These are phyloP conservation scores for Scomberomorus guttatus DNA, from an alignment of 2,797 vertebrate genomes.

Conservation along the genomic window DNA sequence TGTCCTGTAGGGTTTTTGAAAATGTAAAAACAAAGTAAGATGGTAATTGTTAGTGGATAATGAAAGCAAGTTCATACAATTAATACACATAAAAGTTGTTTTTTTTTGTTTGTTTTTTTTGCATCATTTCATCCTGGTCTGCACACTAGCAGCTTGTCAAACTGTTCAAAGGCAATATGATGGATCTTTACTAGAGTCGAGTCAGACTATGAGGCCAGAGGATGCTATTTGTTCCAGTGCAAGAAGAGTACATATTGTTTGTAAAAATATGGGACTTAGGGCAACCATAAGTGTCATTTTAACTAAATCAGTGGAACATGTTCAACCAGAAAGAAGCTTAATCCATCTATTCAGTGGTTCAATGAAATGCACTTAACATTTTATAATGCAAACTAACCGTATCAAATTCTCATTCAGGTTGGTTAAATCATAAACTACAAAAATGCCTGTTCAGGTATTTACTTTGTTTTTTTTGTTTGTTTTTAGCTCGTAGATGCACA, in stretches of 20 bases:
- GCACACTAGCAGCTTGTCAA: constrained; percentile 65
- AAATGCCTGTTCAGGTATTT: constrained; percentile 60
- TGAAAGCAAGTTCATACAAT: constrained; percentile 39
- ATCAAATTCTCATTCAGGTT: constrained; percentile 59
- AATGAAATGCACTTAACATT: constrained; percentile 56
- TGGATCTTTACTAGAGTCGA: constrained; percentile 49
- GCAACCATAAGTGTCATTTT: constrained; percentile 47
- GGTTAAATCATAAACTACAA: constrained; percentile 50
- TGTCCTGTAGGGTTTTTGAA: constrained; percentile 13
- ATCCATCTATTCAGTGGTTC: constrained; percentile 58
- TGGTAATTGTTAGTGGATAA: constrained; percentile 15
- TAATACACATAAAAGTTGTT: constrained; percentile 1
- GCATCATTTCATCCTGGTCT: constrained; percentile 45
- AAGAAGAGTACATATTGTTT: constrained; percentile 42
- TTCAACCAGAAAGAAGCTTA: constrained; percentile 48
- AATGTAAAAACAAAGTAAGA: constrained; percentile 24
- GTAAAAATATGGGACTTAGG: constrained; percentile 27
- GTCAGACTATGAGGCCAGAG: constrained; percentile 53
- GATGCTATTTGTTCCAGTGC: constrained; percentile 47
- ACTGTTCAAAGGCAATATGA: constrained; percentile 72
- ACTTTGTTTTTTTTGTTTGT: constrained; percentile 15
- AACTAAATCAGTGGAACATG: constrained; percentile 39
- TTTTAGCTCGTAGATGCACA: constrained; percentile 45
- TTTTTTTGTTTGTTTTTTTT: constrained; percentile 4
- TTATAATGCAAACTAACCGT: constrained; percentile 45